Evolutionary conservation across 2,888 invertebrate species (phyloP), one percentile per base, ranked within the genome.

Genomic region (Sepioteuthis lessoniana): DNA sequence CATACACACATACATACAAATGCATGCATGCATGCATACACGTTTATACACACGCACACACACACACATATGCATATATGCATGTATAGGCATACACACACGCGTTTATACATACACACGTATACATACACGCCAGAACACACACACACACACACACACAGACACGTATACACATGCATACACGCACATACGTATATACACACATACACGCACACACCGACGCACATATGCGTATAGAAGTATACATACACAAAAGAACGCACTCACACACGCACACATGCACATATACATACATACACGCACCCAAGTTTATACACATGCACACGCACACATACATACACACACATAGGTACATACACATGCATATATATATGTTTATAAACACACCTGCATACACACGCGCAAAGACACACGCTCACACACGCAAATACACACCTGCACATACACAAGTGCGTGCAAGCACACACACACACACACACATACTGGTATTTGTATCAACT

Each of bases 81-180:
- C n/a, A n/a, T n/a, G 10, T 35, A 35, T 35, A 35, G n/a, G n/a
- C 13, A 91, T 35, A 42, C 13, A 91, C 13, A 91, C 13, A 42
- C 13, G 10, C 13, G n/a, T n/a, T n/a, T n/a, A n/a, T n/a, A 91
- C 13, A 42, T n/a, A 76, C 13, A 42, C 13, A 91, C 13, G 10
- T 35, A 35, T 35, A 35, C n/a, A n/a, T n/a, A n/a, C n/a, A n/a
- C n/a, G n/a, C n/a, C n/a, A n/a, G n/a, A n/a, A n/a, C 76, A n/a
- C 76, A n/a, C 76, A n/a, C 76, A 91, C 42, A 91, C 91, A 91
- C 91, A 91, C 91, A 91, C 91, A 91, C 91, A 91, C 91, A 42
- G 5, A 42, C 91, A 91, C 91, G 10, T n/a, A n/a, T n/a, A n/a
- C n/a, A n/a, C n/a, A n/a, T n/a, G n/a, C 91, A 91, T n/a, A n/a